Evolutionary conservation across 2,888 invertebrate species (phyloP), one percentile per base, ranked within the genome.

Genomic region (Muscina levida): DNA sequence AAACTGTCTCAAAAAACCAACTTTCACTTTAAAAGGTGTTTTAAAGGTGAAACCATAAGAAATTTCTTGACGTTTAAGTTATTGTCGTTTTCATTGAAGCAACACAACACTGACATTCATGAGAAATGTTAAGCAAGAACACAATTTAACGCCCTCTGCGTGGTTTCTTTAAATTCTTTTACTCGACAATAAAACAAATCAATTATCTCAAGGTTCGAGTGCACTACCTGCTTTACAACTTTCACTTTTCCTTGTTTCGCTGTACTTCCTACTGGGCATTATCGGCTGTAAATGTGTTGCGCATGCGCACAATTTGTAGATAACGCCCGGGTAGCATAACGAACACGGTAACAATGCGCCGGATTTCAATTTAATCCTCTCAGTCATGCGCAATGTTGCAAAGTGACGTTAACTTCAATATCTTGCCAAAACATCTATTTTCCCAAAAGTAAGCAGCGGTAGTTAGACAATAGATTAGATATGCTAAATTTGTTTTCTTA

Each of bases 161-260:
- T 51, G 17, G 31, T 15, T 4, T 19, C 11, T 3, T 10, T 24
- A 13, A 37, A 51, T 51, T 19, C 10, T 68, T 1, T 0, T 1
- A 11, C 39, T 15, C 37, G 1, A 44, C 42, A 65, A 67, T 17
- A 53, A 67, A 75, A 72, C 62, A 79, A 75, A 72, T 72, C 65
- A 70, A 79, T 76, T 76, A 22, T 26, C 39, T 11, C 26, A 10
- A 37, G 15, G 22, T 15, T 53, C 17, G 22, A 10, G 11, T 13
- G 15, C 10, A n/a, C 17, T 77, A 74, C 77, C 77, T 73, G 80
- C 0, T 31, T n/a, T 15, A 8, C 8, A 75, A 79, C 76, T 79
- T 79, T 79, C 77, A 77, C 80, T 80, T 74, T 80, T 70, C 15
- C 19, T 31, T 37, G 8, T 11, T 15, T 48, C 44, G 22, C 15